These are phyloP conservation scores for Melospiza georgiana DNA, from an alignment of 2,113 vertebrate species.

Conservation along the genomic window DNA sequence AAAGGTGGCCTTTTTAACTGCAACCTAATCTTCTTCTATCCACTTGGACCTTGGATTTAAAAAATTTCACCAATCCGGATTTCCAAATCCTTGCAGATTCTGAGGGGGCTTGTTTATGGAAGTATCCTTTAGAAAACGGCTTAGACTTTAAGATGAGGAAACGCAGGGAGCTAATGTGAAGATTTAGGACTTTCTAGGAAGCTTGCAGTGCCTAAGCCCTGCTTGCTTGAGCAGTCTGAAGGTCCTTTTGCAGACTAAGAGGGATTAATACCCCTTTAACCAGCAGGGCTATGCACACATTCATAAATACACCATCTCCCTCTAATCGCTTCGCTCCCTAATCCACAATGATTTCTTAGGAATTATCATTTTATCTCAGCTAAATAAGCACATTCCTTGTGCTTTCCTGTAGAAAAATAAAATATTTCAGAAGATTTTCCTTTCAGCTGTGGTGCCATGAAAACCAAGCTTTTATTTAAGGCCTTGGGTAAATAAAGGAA, in stretches of 20 bases:
- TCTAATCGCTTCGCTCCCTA: constrained; percentile 85
- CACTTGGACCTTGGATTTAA: constrained; percentile 80
- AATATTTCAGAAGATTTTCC: constrained; percentile 75
- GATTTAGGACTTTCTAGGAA: constrained; percentile 94
- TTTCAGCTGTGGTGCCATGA: constrained; percentile 20
- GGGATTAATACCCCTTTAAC: constrained; percentile 99
- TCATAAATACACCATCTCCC: constrained; percentile 75
- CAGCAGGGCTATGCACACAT: constrained; percentile 85
- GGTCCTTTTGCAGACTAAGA: constrained; percentile 95
- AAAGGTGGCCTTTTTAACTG: constrained; percentile 77
- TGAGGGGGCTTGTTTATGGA: constrained; percentile 88
- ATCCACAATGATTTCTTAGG: constrained; percentile 89
- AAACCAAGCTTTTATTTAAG: constrained; percentile 56
- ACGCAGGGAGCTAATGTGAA: constrained; percentile 94
- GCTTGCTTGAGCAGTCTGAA: constrained; percentile 89
- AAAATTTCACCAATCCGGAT: constrained; percentile 85
- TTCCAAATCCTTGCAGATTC: constrained; percentile 88
- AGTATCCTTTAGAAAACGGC: constrained; percentile 94
- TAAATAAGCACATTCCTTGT: constrained; percentile 91
- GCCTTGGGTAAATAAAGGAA: constrained; percentile 39
- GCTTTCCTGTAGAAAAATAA: constrained; percentile 77
- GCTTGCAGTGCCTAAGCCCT: constrained; percentile 91
- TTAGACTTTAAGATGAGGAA: constrained; percentile 93
- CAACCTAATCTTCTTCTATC: constrained; percentile 84
- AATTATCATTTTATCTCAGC: constrained; percentile 90